phyloP scores from a whole-genome alignment of 2,888 invertebrate species.

The Norana najaformis region DNA sequence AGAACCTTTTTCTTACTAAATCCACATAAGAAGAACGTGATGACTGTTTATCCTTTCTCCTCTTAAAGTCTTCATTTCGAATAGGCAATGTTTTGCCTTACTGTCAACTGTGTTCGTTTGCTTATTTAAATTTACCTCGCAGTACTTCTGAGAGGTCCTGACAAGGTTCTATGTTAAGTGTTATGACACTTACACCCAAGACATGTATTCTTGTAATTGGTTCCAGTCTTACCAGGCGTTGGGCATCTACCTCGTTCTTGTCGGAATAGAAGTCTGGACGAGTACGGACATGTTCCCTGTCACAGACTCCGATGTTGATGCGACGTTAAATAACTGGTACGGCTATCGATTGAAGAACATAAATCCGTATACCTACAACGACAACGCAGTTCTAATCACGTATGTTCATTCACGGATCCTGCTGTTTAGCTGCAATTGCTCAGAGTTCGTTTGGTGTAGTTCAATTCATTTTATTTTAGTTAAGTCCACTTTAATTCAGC shows the following conservation, averaged over 20 bases:
- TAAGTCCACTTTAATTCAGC: no score
- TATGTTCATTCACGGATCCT: conserved; percentile 58
- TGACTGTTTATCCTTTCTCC: no score
- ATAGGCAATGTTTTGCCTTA: no score
- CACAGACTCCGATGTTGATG: conserved; percentile 21
- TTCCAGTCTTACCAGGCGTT: not conserved
- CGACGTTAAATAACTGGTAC: conserved; percentile 75
- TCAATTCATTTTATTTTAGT: no score
- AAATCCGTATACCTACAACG: conserved; percentile 83
- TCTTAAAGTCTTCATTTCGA: no score
- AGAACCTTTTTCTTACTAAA: no score
- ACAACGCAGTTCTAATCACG: conserved; percentile 94
- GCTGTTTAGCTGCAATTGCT: not conserved
- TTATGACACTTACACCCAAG: not conserved
- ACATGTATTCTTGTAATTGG: not conserved
- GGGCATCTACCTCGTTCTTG: not conserved
- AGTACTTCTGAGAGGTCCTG: no score
- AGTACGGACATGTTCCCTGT: not conserved
- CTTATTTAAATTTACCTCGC: no score
- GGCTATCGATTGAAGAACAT: conserved; percentile 81
- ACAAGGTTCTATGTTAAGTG: not conserved
- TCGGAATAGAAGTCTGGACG: not conserved
- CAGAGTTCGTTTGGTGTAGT: no score
- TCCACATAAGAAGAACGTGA: no score
- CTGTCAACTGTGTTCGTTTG: no score